Evolutionary conservation across 1,140 invertebrate species (phyloP), one percentile per base, ranked within the genome.

Genomic region (Trachelipus rathkii): DNA sequence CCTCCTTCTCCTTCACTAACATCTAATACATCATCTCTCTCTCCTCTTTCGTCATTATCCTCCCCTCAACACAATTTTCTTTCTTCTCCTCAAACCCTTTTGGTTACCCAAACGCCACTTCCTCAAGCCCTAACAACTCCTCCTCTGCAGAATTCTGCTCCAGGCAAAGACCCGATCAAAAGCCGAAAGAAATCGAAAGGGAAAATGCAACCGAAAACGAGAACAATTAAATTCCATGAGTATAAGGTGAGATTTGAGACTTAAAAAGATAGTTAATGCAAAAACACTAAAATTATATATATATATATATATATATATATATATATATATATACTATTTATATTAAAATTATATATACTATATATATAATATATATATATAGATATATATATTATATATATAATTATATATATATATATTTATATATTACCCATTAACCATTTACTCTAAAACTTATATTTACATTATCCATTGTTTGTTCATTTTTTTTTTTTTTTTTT

Each of bases 211-310:
- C 89, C 91, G 0, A 97, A 97, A 84, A 90, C 94, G 2, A 90
- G 94, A 77, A 94, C 92, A 66, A 96, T 98, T 77, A 98, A 98
- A 87, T 98, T 98, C 86, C 96, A 98, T 85, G 96, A 98, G 85
- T 98, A 98, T 85, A 98, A 97, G 87, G 89, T 89, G 82, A 82
- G 33, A 33, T 33, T 33, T 33, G 33, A 33, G 33, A 33, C 33
- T 33, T 33, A 33, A 33, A 3, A 3, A 6, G 6, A 33, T 3
- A 33, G 6, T 33, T 33, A 33, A 33, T 33, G 6, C 6, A 33
- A 3, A 33, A 3, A 33, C 6, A 33, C 6, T 33, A 33, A 3
- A 33, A 3, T 3, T 33, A 33, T 33, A 33, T 33, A 33, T 33
- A 33, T 33, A 33, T 33, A 33, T 33, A 33, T 33, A 33, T 33